Evolutionary conservation across 2,888 invertebrate species (phyloP), one percentile per base, ranked within the genome.

Genomic region (Orthosia cruda): DNA sequence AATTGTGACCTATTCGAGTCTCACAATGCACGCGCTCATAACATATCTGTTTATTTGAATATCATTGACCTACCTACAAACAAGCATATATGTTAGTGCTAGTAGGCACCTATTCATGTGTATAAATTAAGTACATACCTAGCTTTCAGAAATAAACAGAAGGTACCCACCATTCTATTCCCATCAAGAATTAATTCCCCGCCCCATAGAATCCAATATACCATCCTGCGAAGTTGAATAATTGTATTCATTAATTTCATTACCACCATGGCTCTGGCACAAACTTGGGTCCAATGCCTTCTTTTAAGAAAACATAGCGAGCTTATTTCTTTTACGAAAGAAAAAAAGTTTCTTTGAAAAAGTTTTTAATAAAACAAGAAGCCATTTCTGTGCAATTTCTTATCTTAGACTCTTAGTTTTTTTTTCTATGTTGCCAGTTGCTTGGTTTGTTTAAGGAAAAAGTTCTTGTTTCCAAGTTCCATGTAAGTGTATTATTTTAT

Each of bases 351-450:
- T 63, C 16, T 54, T 32, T 54, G n/a, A 40, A n/a, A 75, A 81
- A 78, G 81, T 78, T 81, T 77, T 77, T 55, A 76, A 57, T 77
- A 81, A 81, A 81, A 78, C 61, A 66, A 81, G 61, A 81, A 81
- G 77, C 81, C 20, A 54, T 66, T 76, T 81, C 50, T 75, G 76
- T 76, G 77, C 81, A 26, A 54, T 66, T 76, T 81, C 50, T 75
- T 76, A 47, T 40, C 5, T 54, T 59, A 47, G 32, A 74, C 74
- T 40, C 5, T 54, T 59, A 47, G 32, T 80, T 80, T 65, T 80
- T 75, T 72, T 47, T 58, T 58, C 32, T 71, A 20, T 50, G 26
- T 55, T 49, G 49, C 11, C 40, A 23, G 12, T 79, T n/a, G 26
- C 13, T 58, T 23, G 50, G 23, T 26, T 63, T 52, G 20, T 16